A percentile compares a stretch with the other conserved stretches of the same genome.
Conservation (phyloP, 2,888 invertebrate genomes). For the Athalia rosae region DNA sequence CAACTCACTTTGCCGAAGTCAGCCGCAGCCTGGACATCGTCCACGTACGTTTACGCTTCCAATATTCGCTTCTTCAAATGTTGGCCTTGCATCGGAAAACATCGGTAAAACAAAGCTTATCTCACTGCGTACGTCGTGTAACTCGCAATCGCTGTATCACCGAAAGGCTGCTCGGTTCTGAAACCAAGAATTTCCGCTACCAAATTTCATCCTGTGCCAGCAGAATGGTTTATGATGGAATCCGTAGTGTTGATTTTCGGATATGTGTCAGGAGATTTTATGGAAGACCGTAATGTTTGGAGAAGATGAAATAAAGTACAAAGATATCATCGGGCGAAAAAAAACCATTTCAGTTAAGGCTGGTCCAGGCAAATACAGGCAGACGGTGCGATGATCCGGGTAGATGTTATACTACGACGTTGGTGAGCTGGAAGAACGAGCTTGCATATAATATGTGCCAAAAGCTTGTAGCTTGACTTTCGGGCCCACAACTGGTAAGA, state of each 20-base stretch:
- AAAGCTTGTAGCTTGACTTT: slow-evolving; percentile 29
- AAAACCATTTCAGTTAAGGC: not conserved
- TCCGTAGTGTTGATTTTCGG: not conserved
- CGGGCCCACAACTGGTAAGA: slow-evolving; percentile 21
- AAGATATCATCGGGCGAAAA: not conserved
- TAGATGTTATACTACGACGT: not conserved
- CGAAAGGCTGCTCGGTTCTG: not conserved
- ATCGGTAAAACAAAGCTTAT: not conserved
- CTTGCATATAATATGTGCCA: slow-evolving; percentile 42
- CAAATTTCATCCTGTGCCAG: no score
- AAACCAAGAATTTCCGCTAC: not conserved
- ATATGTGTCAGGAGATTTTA: not conserved
- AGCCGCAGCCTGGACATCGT: not conserved
- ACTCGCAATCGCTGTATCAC: not conserved
- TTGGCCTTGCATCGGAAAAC: slow-evolving; percentile 19
- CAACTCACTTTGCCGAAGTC: slow-evolving; percentile 32
- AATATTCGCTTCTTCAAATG: slow-evolving; percentile 30
- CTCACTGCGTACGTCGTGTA: no score
- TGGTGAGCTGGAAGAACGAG: not conserved
- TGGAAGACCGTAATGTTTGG: not conserved
- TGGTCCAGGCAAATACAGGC: not conserved
- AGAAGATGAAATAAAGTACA: not conserved
- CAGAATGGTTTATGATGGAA: no score
- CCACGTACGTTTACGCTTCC: slow-evolving; percentile 22
- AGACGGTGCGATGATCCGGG: slow-evolving; percentile 25